These are phyloP conservation scores for Orthonevra nobilis DNA, from an alignment of 2,888 invertebrate genomes.

Conservation along the genomic window DNA sequence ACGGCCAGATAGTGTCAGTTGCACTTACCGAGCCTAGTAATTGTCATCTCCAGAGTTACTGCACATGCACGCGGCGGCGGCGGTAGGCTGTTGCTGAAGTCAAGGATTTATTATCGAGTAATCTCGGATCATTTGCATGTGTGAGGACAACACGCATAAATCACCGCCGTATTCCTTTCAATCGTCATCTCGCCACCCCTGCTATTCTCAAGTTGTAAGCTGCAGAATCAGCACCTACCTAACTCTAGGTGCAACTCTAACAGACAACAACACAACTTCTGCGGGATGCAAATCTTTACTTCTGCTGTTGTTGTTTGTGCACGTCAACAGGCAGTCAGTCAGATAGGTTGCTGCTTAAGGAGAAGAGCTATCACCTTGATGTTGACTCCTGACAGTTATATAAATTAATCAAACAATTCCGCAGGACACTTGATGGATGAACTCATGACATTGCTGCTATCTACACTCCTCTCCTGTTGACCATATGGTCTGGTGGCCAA, in stretches of 20 bases:
- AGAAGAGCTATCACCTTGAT: slow-evolving; percentile 68
- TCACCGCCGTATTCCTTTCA: slow-evolving; percentile 59
- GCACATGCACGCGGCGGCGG: slow-evolving; percentile 13
- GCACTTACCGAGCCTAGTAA: slow-evolving; percentile 66
- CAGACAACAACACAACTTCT: too few relatives aligned
- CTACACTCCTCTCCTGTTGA: slow-evolving; percentile 45
- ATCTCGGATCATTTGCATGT: slow-evolving; percentile 66
- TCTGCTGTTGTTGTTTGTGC: background rate
- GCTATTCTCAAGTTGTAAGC: slow-evolving; percentile 20
- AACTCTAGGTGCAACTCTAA: too few relatives aligned
- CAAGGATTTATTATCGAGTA: slow-evolving; percentile 60
- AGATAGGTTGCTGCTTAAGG: slow-evolving; percentile 45
- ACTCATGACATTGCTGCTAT: slow-evolving; percentile 71
- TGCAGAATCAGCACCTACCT: slow-evolving; percentile 48
- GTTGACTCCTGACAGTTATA: slow-evolving; percentile 71
- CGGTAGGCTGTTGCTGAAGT: background rate
- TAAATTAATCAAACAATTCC: slow-evolving; percentile 72
- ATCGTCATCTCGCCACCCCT: slow-evolving; percentile 30
- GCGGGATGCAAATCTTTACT: slow-evolving; percentile 44
- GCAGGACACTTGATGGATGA: slow-evolving; percentile 72
- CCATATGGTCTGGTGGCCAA: slow-evolving; percentile 54
- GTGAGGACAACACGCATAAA: slow-evolving; percentile 69
- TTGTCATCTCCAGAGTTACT: slow-evolving; percentile 63
- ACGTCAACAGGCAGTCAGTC: slow-evolving; percentile 44
- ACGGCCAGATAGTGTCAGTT: slow-evolving; percentile 65